Evolutionary conservation across 2,113 vertebrate genomes (phyloP).

Genomic region (Megalops atlanticus): DNA sequence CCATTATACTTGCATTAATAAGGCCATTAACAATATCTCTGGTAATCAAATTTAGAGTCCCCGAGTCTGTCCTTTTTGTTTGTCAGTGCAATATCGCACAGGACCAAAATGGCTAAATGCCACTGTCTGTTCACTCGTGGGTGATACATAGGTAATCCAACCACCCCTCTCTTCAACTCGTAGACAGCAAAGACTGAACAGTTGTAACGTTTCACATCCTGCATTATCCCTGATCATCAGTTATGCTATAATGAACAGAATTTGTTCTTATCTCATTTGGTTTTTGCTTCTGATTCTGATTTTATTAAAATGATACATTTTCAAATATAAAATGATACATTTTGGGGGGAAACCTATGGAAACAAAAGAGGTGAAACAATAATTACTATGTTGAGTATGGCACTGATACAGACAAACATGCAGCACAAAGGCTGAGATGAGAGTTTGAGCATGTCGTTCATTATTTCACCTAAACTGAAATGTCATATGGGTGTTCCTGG

Average conservation of each 20-base stretch:
- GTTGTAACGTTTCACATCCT: background rate
- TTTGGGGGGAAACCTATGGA: background rate
- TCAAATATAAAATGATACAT: too few relatives aligned
- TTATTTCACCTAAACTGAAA: conserved; percentile 8
- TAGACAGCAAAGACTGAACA: background rate
- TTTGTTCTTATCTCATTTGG: background rate
- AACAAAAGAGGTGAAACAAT: background rate
- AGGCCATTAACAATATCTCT: conserved; percentile 71
- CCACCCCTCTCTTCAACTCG: background rate
- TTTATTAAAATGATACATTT: too few relatives aligned
- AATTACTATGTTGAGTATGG: background rate
- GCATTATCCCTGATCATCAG: background rate
- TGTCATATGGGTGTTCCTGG: background rate
- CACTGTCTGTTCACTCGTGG: background rate
- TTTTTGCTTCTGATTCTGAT: background rate
- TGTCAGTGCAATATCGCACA: conserved; percentile 33
- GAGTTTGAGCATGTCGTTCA: background rate
- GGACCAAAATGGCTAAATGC: background rate
- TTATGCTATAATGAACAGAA: background rate
- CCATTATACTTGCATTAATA: conserved; percentile 72
- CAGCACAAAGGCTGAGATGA: background rate
- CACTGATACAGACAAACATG: background rate
- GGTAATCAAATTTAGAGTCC: conserved; percentile 66
- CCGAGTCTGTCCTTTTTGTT: conserved; percentile 59
- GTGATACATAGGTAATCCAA: background rate